Evolutionary conservation across 2,888 invertebrate species (phyloP), one percentile per base, ranked within the genome.

Genomic region (Ethmia dodecea): DNA sequence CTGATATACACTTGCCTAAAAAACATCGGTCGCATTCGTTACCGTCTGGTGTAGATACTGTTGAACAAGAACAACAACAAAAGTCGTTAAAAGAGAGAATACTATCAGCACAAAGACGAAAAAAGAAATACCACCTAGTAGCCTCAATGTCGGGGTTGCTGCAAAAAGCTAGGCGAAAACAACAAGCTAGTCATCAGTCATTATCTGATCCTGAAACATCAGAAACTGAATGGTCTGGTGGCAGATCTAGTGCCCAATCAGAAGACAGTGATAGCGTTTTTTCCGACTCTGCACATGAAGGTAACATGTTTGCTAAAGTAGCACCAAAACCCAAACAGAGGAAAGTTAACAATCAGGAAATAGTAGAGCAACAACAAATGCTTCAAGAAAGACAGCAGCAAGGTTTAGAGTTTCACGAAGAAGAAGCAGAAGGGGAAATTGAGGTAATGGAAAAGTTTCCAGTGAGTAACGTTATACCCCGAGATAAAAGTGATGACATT

Each of bases 71-170:
- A 52, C 73, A 83, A 61, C 76, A 87, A 68, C 76, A 86, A 69
- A 71, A 80, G 70, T 43, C 81, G 27, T 55, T 84, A 22, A 86
- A 86, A 55, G 84, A 86, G 64, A 68, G 86, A 54, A 73, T 84
- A 45, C 49, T 84, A 38, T 79, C 80, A 9, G 83, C 84, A 3
- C 86, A 86, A 48, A 66, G 87, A 53, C 91, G 92, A 58, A 94
- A 93, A 76, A 94, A 94, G 68, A 94, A 94, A 61, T 92, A 93
- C 49, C 91, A 92, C 3, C 84, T 96, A 33, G 94, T 94, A 0
- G 92, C 94, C 0, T 95, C 95, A 0, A 92, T 96, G 76, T 94
- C 94, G 1, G 94, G 94, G 13, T 90, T 96, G 42, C 79, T 96
- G 50, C 94, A 94, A 68, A 95, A 95, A 79, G 95, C 95, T 0